Conservation (phyloP, 2,888 invertebrate species). For the Sussaba pulchella region DNA sequence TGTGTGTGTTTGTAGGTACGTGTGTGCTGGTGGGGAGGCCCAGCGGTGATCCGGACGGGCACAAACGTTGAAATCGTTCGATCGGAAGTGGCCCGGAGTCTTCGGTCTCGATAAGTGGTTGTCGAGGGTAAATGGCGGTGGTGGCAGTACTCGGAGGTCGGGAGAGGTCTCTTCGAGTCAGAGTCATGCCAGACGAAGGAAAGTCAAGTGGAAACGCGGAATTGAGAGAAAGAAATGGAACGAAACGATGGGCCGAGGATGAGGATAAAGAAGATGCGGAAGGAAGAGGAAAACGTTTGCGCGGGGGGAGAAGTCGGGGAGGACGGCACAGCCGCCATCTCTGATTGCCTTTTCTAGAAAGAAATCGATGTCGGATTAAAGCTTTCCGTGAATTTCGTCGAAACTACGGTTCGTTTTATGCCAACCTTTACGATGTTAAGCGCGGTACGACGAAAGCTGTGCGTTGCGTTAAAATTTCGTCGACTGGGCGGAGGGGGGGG, state of each 20-base stretch:
- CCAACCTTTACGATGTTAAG: slow-evolving; percentile 16
- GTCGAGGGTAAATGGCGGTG: slow-evolving; percentile 75
- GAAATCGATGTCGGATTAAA: slow-evolving; percentile 77
- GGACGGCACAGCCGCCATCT: slow-evolving; percentile 70
- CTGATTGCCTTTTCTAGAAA: slow-evolving; percentile 74
- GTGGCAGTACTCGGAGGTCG: slow-evolving; percentile 63
- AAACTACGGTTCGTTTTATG: neutral
- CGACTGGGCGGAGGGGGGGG: too few species aligned
- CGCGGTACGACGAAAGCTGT: neutral
- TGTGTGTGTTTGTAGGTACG: too few species aligned
- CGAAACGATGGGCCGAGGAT: slow-evolving; percentile 34
- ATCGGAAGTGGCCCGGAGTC: slow-evolving; percentile 75
- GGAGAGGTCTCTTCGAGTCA: slow-evolving; percentile 55
- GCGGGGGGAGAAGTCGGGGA: slow-evolving; percentile 11
- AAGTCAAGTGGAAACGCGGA: slow-evolving; percentile 51
- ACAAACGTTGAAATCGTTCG: slow-evolving; percentile 68
- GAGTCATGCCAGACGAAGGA: slow-evolving; percentile 42
- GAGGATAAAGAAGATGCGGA: slow-evolving; percentile 9
- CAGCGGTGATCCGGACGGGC: slow-evolving; percentile 38
- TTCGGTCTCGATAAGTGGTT: slow-evolving; percentile 76
- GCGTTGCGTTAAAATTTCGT: neutral
- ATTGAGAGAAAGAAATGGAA: slow-evolving; percentile 45
- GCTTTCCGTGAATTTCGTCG: slow-evolving; percentile 63
- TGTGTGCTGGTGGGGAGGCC: slow-evolving; percentile 27
- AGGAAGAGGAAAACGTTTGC: slow-evolving; percentile 8